Evolutionary conservation across 2,797 vertebrate species (phyloP), one percentile per base, ranked within the genome.

Genomic region (Crenuchus spilurus): DNA sequence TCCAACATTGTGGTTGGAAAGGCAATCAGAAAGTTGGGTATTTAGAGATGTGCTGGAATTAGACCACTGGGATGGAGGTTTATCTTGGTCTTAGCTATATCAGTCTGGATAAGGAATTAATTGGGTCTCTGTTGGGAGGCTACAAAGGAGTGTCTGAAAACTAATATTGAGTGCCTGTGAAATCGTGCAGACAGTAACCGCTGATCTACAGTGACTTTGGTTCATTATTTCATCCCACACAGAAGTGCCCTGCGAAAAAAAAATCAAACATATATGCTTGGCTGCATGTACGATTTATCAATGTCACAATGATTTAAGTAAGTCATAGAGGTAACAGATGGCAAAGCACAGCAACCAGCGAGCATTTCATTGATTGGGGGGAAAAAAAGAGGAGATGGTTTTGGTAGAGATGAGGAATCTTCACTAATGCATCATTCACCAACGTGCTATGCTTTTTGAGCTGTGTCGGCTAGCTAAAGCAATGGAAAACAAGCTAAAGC

Each of bases 51-150:
- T 46, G 30, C 13, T 46, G 51, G 6, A 60, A 18, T 70, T 70
- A 72, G 33, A 33, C 31, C 14, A 20, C 4, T 16, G 18, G 16
- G 31, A 71, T 41, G 3, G 16, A 30, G 31, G 20, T 26, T 60
- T 49, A 61, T 61, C 16, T 62, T 41, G 4, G 69, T 18, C 22
- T 62, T 26, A 26, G 30, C 31, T 61, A 49, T n/a, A 49, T 60
- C 42, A 37, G 44, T 60, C 20, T 26, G 20, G 42, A 61, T 49
- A 37, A 70, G 14, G 68, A 60, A 35, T 60, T 26, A 60, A 61
- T 70, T 26, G 37, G 39, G 46, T 28, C 57, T 48, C 31, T 4
- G 55, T 58, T 35, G 55, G 54, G 33, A 9, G 31, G 30, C 28
- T 57, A n/a, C 18, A 6, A 18, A 61, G 11, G 22, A 44, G 51